Percentiles rank a stretch among this genome's conserved stretches.
Evolutionary conservation across 2,113 vertebrate genomes (phyloP).

Genomic region (Austrofundulus limnaeus): DNA sequence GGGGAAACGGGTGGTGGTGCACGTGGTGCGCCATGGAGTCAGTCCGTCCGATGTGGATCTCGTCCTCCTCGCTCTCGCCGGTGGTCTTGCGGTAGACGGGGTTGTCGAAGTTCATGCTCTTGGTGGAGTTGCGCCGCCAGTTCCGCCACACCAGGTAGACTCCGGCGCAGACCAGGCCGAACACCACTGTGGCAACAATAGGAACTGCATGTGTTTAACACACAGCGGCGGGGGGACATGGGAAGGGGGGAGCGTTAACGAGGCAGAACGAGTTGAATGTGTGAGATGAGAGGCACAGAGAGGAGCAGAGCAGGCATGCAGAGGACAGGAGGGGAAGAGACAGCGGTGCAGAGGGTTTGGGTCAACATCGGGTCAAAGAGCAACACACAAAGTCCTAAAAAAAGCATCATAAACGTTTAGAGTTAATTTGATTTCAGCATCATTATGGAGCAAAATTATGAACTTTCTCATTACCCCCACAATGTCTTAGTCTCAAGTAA

Average conservation of each 20-base stretch:
- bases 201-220: constrained; percentile 83
- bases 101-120: constrained; percentile 99
- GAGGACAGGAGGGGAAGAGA: constrained; percentile 33
- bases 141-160: constrained; percentile 96
- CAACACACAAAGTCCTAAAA: neutral
- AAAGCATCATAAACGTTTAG: constrained; percentile 8
- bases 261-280: constrained; percentile 60
- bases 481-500: constrained; percentile 28
- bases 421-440: constrained; percentile 23
- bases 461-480: constrained; percentile 19
- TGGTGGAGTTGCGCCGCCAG: constrained; percentile 95
- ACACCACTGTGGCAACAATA: constrained; percentile 86
- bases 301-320: constrained; percentile 51
- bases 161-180: constrained; percentile 87
- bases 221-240: constrained; percentile 68
- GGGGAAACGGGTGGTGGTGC: constrained; percentile 76
- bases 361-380: constrained; percentile 9
- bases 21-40: constrained; percentile 87
- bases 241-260: constrained; percentile 69
- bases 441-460: constrained; percentile 8
- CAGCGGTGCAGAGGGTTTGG: constrained; percentile 7
- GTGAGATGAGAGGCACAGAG: constrained; percentile 63
- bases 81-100: constrained; percentile 98
- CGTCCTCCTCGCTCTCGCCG: constrained; percentile 90
- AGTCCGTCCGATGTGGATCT: constrained; percentile 92